A percentile compares a stretch with the other conserved stretches of the same genome.
Evolutionary conservation across 2,888 invertebrate species (phyloP).

Genomic region (Drosophila demipolita): DNA sequence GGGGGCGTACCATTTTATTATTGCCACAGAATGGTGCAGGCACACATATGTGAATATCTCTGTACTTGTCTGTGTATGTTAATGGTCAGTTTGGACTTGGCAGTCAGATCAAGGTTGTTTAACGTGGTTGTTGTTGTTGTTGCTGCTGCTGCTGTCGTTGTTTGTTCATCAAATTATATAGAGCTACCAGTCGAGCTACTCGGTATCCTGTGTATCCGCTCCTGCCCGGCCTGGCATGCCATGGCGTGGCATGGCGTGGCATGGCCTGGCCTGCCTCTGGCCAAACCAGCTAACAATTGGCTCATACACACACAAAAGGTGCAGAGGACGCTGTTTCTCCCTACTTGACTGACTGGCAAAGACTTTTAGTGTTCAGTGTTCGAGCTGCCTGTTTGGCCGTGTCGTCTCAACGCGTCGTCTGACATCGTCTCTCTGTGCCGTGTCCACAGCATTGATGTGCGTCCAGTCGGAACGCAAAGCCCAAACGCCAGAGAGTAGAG

Average conservation of each 20-base stretch:
- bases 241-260: not conserved
- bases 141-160: slow-evolving; percentile 58
- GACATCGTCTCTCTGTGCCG: slow-evolving; percentile 51
- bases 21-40: slow-evolving; percentile 45
- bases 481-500: slow-evolving; percentile 6
- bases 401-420: slow-evolving; percentile 70
- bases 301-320: slow-evolving; percentile 44
- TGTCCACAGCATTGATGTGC: slow-evolving; percentile 53
- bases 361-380: slow-evolving; percentile 32
- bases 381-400: slow-evolving; percentile 71
- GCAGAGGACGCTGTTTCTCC: not conserved
- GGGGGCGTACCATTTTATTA: slow-evolving; percentile 42
- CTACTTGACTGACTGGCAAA: slow-evolving; percentile 30
- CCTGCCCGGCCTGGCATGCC: slow-evolving; percentile 18
- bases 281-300: slow-evolving; percentile 55
- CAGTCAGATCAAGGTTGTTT: slow-evolving; percentile 59
- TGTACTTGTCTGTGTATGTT: slow-evolving; percentile 20
- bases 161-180: slow-evolving; percentile 80
- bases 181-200: slow-evolving; percentile 66
- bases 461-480: slow-evolving; percentile 71
- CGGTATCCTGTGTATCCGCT: slow-evolving; percentile 48
- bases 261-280: slow-evolving; percentile 29
- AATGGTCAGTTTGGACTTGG: slow-evolving; percentile 42
- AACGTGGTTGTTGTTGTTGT: slow-evolving; percentile 32
- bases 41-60: not conserved